phyloP scores from a whole-genome alignment of 2,888 invertebrate genomes.

The Siphonodentalium dalli region DNA sequence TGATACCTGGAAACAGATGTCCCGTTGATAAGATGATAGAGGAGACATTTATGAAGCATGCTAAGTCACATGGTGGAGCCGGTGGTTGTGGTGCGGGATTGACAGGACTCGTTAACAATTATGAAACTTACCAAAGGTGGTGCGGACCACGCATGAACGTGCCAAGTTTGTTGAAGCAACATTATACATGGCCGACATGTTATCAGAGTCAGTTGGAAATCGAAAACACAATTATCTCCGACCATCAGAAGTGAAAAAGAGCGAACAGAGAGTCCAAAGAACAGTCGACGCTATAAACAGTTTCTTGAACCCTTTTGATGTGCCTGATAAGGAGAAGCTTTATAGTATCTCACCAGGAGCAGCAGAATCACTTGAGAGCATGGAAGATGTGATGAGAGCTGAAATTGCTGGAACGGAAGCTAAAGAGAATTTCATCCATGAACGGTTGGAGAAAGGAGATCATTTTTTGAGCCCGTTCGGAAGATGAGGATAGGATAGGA shows the following conservation, averaged over 20 bases:
- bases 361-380: neutral
- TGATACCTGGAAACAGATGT: conserved; percentile 9
- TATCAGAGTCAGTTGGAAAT: neutral
- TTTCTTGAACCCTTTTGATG: conserved; percentile 1
- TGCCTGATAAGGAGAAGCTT: neutral
- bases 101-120: conserved; percentile 1
- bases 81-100: conserved; percentile 8
- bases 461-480: conserved; percentile 3
- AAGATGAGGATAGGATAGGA: too few species aligned
- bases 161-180: neutral
- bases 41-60: conserved; percentile 21
- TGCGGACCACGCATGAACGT: neutral
- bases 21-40: conserved; percentile 25
- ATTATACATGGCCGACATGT: neutral
- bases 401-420: neutral
- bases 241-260: conserved; percentile 3
- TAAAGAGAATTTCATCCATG: neutral
- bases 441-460: neutral
- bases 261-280: neutral
- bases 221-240: neutral
- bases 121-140: neutral
- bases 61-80: conserved; percentile 23
- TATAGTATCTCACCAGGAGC: neutral
- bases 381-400: neutral
- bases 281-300: conserved; percentile 2